Percentiles rank a stretch among this genome's conserved stretches.
phyloP scores from a whole-genome alignment of 2,888 invertebrate species.

The Phasia obesa region DNA sequence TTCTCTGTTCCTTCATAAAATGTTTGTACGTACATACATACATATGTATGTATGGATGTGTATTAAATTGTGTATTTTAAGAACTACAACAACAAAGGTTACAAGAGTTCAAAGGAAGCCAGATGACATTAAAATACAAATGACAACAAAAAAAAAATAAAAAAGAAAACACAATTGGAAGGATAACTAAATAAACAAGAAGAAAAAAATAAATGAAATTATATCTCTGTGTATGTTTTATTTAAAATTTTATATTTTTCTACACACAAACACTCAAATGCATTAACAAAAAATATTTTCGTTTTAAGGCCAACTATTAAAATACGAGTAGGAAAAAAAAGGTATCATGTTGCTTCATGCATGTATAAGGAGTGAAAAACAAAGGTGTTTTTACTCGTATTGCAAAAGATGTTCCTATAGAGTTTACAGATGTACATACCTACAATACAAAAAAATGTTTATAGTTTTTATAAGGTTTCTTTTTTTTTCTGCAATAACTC shows the following conservation, averaged over 20 bases:
- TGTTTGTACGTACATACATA: not conserved
- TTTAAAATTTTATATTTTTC: slow-evolving; percentile 18
- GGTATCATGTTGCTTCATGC: slow-evolving; percentile 36
- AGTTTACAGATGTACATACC: not conserved
- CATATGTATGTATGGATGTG: too few species aligned
- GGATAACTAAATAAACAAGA: slow-evolving; percentile 14
- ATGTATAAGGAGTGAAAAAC: slow-evolving; percentile 17
- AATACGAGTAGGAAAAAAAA: slow-evolving; percentile 12
- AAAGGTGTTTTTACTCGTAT: slow-evolving; percentile 60
- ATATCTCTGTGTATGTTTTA: slow-evolving; percentile 26
- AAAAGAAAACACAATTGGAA: slow-evolving; percentile 4
- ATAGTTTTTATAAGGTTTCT: slow-evolving; percentile 51
- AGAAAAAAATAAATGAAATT: slow-evolving; percentile 6
- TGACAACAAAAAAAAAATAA: not conserved
- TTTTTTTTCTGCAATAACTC: slow-evolving; percentile 24
- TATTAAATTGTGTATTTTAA: slow-evolving; percentile 4
- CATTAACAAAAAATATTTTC: not conserved
- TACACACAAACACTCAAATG: not conserved
- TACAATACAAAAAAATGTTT: not conserved
- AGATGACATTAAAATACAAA: slow-evolving; percentile 54
- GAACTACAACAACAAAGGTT: slow-evolving; percentile 44
- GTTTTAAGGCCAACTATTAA: not conserved
- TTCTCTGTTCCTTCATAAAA: not conserved
- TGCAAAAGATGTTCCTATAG: slow-evolving; percentile 30
- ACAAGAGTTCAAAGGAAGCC: slow-evolving; percentile 65